Evolutionary conservation across 2,888 invertebrate species (phyloP), one percentile per base, ranked within the genome.

Genomic region (Cerceris rybyensis): DNA sequence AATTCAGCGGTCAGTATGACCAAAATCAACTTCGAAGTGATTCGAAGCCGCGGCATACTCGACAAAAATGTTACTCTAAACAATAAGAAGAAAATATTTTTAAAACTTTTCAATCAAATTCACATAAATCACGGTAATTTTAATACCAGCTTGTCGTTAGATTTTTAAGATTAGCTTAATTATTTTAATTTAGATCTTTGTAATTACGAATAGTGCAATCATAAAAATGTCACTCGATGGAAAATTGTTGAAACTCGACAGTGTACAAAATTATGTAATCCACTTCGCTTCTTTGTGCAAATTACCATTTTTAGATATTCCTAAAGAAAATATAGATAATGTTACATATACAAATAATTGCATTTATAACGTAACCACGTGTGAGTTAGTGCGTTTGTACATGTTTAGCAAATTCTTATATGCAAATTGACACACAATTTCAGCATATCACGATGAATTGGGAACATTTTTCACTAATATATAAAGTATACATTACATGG

Each of bases 141-240:
- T 88, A 90, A 89, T 89, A 87, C 86, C 87, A 87, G 81, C 86
- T 86, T 86, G 80, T 86, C 77, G 70, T 84, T 86, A 86, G 86
- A 78, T 71, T 78, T 74, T 17, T 88, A 85, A 86, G 82, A 67
- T 80, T 88, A 88, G 88, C 82, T 84, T 82, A 86, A 86, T 86
- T 86, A 82, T 85, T 82, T 86, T 86, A 83, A 80, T 88, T 90
- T 88, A 88, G 85, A 74, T 86, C 84, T 85, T 89, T 89, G 86
- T 90, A 88, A 90, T 89, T 90, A 88, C 87, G 85, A 90, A 90
- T 90, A 88, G 92, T 92, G 92, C 92, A 92, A 92, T 92, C 87
- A 87, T 89, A 83, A 85, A 84, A 84, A 79, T 74, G 76, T 87
- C 82, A 87, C 80, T 74, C 75, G 74, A 87, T 77, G 79, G 69